Conservation (phyloP, 2,797 vertebrate species). For the Podarcis siculus region DNA sequence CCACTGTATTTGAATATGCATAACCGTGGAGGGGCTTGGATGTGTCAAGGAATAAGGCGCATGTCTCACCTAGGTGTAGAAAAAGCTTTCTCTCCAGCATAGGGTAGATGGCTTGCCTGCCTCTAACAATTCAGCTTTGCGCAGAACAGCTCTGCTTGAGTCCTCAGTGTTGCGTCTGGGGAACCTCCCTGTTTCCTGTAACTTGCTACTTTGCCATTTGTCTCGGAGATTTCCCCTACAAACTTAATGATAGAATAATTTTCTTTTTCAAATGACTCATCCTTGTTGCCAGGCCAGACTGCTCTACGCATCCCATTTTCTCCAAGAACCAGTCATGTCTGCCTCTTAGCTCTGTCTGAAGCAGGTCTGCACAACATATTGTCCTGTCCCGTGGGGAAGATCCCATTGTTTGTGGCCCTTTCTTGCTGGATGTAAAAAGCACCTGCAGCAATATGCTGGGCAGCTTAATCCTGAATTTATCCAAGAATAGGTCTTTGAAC, state of each 20-base stretch:
- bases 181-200: slow-evolving; percentile 4
- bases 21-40: not conserved
- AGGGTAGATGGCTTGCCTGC: not conserved
- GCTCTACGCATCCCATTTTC: slow-evolving; percentile 15
- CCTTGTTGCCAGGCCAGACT: not conserved
- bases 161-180: not conserved
- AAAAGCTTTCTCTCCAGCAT: not conserved
- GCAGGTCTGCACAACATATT: not conserved
- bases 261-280: slow-evolving; percentile 7
- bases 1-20: not conserved
- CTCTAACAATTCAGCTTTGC: not conserved
- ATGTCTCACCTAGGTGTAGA: no score
- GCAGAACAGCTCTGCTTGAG: not conserved
- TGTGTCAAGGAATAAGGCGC: no score
- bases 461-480: not conserved
- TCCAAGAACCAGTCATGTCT: not conserved
- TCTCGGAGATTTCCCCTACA: slow-evolving; percentile 1
- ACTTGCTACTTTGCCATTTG: not conserved
- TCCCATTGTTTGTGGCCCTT: no score
- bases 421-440: no score
- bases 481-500: not conserved
- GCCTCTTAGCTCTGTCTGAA: not conserved
- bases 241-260: not conserved
- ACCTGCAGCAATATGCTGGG: not conserved
- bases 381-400: not conserved